Percentiles rank a stretch among this genome's conserved stretches.
These are phyloP conservation scores for Atopsyche davidsoni DNA, from an alignment of 1,140 invertebrate genomes.

Conservation along the genomic window DNA sequence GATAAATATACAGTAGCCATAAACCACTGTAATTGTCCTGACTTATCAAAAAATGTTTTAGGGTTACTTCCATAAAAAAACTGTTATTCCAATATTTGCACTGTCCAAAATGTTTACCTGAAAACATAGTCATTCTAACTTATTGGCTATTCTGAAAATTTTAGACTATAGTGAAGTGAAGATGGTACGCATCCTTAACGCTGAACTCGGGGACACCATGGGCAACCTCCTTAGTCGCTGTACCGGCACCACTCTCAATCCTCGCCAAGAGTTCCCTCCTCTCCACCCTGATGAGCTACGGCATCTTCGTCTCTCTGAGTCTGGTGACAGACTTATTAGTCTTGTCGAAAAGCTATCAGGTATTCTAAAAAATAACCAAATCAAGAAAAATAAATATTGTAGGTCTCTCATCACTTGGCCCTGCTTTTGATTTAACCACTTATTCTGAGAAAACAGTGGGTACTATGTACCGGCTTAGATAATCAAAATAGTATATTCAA, in stretches of 20 bases:
- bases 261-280: slow-evolving; percentile 63
- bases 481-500: not conserved
- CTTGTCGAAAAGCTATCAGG: slow-evolving; percentile 51
- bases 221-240: slow-evolving; percentile 87
- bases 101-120: too few relatives aligned
- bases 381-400: not conserved
- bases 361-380: slow-evolving; percentile 30
- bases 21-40: too few relatives aligned
- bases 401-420: too few relatives aligned
- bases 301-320: slow-evolving; percentile 37
- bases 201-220: slow-evolving; percentile 86
- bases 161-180: slow-evolving; percentile 82
- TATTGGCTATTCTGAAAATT: slow-evolving; percentile 18
- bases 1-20: too few relatives aligned
- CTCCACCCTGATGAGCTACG: slow-evolving; percentile 47
- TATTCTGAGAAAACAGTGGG: too few relatives aligned
- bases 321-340: slow-evolving; percentile 49
- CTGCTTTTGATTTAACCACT: too few relatives aligned
- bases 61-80: too few relatives aligned
- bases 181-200: slow-evolving; percentile 73
- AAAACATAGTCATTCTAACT: not conserved
- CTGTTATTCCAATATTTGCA: too few relatives aligned
- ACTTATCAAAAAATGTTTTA: too few relatives aligned
- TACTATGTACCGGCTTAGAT: not conserved
- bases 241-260: slow-evolving; percentile 72